Percentiles rank a stretch among this genome's conserved stretches.
Conservation (phyloP, 1,140 invertebrate genomes). For the Bombus turneri region DNA sequence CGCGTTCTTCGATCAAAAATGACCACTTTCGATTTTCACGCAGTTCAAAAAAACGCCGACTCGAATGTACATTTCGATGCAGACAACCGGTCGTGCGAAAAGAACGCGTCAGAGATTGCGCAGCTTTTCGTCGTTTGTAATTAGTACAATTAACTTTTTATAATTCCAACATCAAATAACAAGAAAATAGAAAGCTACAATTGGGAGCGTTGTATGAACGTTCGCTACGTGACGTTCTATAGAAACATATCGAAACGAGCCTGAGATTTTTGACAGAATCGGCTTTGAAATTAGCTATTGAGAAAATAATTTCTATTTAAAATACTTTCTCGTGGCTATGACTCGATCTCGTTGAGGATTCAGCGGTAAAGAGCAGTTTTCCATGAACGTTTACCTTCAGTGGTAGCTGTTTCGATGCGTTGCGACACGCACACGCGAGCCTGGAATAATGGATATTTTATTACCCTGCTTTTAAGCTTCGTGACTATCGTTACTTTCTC, state of each 20-base stretch:
- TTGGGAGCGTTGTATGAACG: neutral
- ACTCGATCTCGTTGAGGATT: too few species aligned
- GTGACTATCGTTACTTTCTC: slow-evolving; percentile 37
- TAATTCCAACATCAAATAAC: neutral
- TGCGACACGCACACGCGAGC: slow-evolving; percentile 3
- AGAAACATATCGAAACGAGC: slow-evolving; percentile 5
- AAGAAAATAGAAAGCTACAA: neutral
- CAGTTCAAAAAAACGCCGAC: too few species aligned
- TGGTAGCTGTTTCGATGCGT: slow-evolving; percentile 1
- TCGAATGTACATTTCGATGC: neutral
- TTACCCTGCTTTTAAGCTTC: slow-evolving; percentile 8
- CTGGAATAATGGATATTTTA: slow-evolving; percentile 37
- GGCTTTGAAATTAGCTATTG: too few species aligned
- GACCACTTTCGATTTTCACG: neutral
- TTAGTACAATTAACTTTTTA: neutral
- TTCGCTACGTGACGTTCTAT: neutral
- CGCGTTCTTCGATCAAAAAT: too few species aligned
- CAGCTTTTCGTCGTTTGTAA: neutral
- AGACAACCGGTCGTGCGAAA: neutral
- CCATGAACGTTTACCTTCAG: neutral
- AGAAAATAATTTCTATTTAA: too few species aligned
- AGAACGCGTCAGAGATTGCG: neutral
- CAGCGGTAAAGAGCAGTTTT: neutral
- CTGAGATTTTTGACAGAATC: neutral
- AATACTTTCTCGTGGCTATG: neutral